Base-by-base conservation (phyloP, 2,113 vertebrate species). In the Bambusicola thoracicus region DNA sequence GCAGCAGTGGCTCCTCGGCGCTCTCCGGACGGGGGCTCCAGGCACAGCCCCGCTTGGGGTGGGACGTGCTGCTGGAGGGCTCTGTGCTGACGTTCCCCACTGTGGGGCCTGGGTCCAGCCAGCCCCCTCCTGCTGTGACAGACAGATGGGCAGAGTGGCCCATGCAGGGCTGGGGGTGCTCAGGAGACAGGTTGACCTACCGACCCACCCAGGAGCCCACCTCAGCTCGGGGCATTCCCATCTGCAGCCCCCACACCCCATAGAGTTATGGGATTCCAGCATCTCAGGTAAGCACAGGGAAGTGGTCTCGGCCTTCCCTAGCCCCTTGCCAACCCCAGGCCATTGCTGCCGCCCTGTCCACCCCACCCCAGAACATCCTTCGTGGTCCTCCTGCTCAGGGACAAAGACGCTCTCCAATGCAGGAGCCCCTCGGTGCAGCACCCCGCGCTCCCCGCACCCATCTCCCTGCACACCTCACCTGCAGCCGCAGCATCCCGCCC, bases 1-100 rank as follows among this genome's bases (percentile, higher is more conserved):
- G 97, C 84, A 58, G 97, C 66, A 95, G 94, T 20, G 79, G 53
- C 75, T 81, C 68, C 72, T 77, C 85, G 2, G 29, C 15, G 0
- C 24, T 7, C 77, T 86, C 63, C 0, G 49, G 36, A 1, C 11
- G 36, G 32, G 67, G 55, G 51, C 46, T 90, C 89, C 90, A 85
- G 70, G 48, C 14, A 0, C 90, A 89, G 78, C 51, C 66, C 46
- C 3, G 38, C 67, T 63, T 76, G 0, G 21, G 8, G 55, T 27
- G 2, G 29, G 13, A 8, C 1, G 14, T 2, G 40, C 2, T 38
- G 59, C 51, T 1, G 13, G 74, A 79, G 53, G 67, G 43, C 48
- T 58, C 80, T 2, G 0, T 0, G 0, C 92, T 96, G 89, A 3
- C 0, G 3, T 97, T 97, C 38, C 44, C 51, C 20, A 0, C 61